Evolutionary conservation across 2,888 invertebrate species (phyloP), one percentile per base, ranked within the genome.

Genomic region (Mylabris sibirica): DNA sequence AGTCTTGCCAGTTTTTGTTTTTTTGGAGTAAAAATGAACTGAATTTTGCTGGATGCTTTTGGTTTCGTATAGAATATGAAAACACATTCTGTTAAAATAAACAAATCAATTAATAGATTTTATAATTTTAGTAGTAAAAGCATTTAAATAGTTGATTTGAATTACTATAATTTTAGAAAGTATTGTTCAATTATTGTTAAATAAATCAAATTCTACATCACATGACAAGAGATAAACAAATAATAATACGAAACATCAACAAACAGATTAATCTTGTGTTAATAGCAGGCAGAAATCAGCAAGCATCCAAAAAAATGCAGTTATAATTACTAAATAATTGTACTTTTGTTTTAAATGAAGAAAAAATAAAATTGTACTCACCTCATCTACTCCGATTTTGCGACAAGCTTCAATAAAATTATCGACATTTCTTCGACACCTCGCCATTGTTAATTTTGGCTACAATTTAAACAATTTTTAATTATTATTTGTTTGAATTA

Each of bases 391-490:
- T 75, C 98, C 98, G 79, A 97, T 95, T 85, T 91, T 94, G 71
- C 96, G 89, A 85, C 97, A 98, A 24, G 97, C 97, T 81, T 97
- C 96, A 77, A 98, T 86, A 82, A 98, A 98, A 86, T 97, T 97
- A 84, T 98, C 97, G 34, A 98, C 97, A 84, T 98, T 98, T 81
- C 95, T 89, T 79, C 97, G 89, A 87, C 97, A 97, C 79, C 97
- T 91, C 57, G 97, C 96, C 92, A 96, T 93, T n/a, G 97, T 95
- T 76, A 98, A 85, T 85, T 97, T 97, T 44, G 97, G 96, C 97
- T 97, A 86, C 53, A 68, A 76, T 59, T 63, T 77, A 71, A 67
- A 30, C 66, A 38, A 72, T 11, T 38, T 17, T 53, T 9, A 14
- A 63, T 20, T 57, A 57, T 30, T 17, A 0, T 60, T 8, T 53